Conservation (phyloP, 1,140 invertebrate species). For the Drusus annulatus region DNA sequence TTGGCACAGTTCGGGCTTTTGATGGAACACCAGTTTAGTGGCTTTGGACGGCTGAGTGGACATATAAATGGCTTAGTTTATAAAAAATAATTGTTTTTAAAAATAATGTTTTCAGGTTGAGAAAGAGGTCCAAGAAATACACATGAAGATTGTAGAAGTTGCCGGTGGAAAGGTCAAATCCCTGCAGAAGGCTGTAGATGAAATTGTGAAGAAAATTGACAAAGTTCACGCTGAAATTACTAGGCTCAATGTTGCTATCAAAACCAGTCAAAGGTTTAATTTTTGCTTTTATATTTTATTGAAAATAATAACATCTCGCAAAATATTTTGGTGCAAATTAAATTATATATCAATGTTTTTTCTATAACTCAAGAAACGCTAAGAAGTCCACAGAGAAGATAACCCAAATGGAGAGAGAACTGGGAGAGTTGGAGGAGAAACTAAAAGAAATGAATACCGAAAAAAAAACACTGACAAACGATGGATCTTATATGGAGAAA, state of each 20-base stretch:
- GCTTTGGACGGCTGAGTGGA: no score
- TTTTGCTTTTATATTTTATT: not conserved
- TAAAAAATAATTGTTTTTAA: not conserved
- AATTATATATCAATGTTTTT: not conserved
- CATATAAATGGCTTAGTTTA: no score
- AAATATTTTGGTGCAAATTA: no score
- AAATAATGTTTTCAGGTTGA: slow-evolving; percentile 73
- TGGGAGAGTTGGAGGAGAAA: slow-evolving; percentile 75
- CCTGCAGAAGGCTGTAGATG: slow-evolving; percentile 81
- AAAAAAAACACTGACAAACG: slow-evolving; percentile 72
- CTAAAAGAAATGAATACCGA: slow-evolving; percentile 76
- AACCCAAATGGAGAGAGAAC: slow-evolving; percentile 80
- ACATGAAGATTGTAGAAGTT: slow-evolving; percentile 65
- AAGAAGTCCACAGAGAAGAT: slow-evolving; percentile 82
- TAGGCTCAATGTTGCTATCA: slow-evolving; percentile 86
- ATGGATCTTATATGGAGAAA: slow-evolving; percentile 72
- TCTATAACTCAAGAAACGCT: slow-evolving; percentile 82
- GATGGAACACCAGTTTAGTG: no score
- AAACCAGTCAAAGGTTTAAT: slow-evolving; percentile 81
- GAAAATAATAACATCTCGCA: no score
- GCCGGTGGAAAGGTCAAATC: slow-evolving; percentile 79
- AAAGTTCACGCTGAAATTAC: slow-evolving; percentile 82
- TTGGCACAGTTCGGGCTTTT: no score
- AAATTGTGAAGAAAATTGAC: slow-evolving; percentile 78
- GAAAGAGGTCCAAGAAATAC: slow-evolving; percentile 83